phyloP scores from a whole-genome alignment of 2,113 vertebrate genomes.

The Melanerpes formicivorus region DNA sequence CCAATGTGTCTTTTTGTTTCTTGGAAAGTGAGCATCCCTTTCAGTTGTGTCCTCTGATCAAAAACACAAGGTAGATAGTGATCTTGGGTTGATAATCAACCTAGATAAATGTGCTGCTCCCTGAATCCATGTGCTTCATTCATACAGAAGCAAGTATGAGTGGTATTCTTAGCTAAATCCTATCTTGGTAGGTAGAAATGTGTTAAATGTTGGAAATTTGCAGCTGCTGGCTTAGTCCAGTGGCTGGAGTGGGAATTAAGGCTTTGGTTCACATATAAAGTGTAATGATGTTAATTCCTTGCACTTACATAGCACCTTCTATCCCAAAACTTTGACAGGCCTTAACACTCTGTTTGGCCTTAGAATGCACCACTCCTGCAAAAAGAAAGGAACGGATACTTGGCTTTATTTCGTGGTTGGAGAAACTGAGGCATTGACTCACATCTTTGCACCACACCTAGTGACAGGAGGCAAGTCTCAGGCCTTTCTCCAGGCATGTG shows the following conservation, averaged over 20 bases:
- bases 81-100: neutral
- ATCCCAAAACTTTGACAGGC: neutral
- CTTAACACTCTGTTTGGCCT: neutral
- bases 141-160: neutral
- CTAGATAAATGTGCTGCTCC: neutral
- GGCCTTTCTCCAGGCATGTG: neutral
- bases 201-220: neutral
- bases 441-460: neutral
- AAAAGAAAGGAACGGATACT: neutral
- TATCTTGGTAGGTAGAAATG: neutral
- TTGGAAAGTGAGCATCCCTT: neutral
- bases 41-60: neutral
- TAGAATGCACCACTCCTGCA: neutral
- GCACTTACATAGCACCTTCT: neutral
- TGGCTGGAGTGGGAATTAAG: neutral
- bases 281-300: neutral
- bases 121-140: neutral
- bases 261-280: neutral
- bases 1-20: neutral
- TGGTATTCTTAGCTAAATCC: neutral
- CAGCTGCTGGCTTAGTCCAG: neutral
- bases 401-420: neutral
- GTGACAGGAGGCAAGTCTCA: neutral
- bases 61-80: neutral
- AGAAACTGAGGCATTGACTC: neutral